Percentiles rank a stretch among this genome's conserved stretches.
Evolutionary conservation across 2,888 invertebrate genomes (phyloP).

Genomic region (Tolmerus cingulatus): DNA sequence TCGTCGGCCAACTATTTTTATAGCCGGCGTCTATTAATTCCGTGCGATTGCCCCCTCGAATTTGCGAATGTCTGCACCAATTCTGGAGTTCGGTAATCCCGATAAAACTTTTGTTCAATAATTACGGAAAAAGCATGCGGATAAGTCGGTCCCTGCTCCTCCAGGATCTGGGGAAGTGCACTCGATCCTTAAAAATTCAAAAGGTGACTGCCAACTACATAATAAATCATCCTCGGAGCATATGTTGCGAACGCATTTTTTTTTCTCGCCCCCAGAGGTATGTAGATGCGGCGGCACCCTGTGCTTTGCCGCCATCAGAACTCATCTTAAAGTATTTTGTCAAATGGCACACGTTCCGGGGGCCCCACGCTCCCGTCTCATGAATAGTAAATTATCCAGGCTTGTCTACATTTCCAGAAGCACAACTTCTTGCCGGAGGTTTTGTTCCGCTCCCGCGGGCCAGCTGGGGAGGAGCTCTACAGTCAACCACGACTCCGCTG

Average conservation of each 20-base stretch:
- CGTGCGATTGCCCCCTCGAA: not conserved
- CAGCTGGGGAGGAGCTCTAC: not conserved
- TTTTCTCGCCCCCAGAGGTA: not conserved
- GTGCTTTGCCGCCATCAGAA: slow-evolving; percentile 2
- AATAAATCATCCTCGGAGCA: slow-evolving; percentile 29
- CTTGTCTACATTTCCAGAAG: slow-evolving; percentile 39
- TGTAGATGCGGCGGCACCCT: not conserved
- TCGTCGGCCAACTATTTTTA: slow-evolving; percentile 13
- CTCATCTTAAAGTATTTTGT: slow-evolving; percentile 43
- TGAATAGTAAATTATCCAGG: slow-evolving; percentile 37
- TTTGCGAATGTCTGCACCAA: slow-evolving; percentile 21
- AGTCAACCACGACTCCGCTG: not conserved
- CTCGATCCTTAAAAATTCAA: slow-evolving; percentile 22
- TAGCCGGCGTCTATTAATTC: slow-evolving; percentile 15
- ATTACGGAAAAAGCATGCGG: not conserved
- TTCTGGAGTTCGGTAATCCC: not conserved
- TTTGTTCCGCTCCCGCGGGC: slow-evolving; percentile 15
- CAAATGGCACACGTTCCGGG: slow-evolving; percentile 36
- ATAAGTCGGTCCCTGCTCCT: not conserved
- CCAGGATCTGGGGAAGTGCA: not conserved
- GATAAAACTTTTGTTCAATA: not conserved
- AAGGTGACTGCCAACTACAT: not conserved
- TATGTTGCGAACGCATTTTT: slow-evolving; percentile 9
- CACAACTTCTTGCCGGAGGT: slow-evolving; percentile 36
- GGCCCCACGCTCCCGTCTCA: slow-evolving; percentile 32